Evolutionary conservation across 92 coral and sea anemone genomes (phyloP).

Genomic region (Bergia sp.): DNA sequence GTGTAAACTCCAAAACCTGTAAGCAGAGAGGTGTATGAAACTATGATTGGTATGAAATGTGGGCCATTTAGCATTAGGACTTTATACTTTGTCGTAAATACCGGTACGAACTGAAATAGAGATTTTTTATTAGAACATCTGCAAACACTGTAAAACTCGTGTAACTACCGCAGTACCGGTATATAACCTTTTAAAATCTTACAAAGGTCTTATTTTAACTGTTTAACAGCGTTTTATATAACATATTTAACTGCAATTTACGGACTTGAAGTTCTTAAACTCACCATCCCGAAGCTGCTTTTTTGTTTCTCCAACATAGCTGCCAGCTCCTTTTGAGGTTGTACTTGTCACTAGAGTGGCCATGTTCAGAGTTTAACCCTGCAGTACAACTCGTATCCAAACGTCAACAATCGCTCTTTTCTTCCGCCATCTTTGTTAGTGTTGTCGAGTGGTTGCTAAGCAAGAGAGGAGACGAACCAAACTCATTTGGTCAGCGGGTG

Average conservation of each 20-base stretch:
- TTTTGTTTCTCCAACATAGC: conserved; percentile 94
- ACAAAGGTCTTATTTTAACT: no score
- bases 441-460: conserved; percentile 87
- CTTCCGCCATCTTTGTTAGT: conserved; percentile 78
- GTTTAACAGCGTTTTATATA: no score
- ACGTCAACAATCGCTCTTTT: neutral
- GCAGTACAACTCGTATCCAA: neutral
- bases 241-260: no score
- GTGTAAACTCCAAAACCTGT: conserved; percentile 97
- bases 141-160: no score
- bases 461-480: conserved; percentile 15
- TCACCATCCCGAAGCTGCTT: conserved; percentile 95
- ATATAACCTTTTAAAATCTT: no score
- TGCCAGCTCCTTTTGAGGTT: conserved; percentile 96
- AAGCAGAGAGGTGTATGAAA: neutral
- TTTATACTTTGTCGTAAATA: no score
- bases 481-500: conserved; percentile 61
- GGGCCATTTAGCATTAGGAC: no score
- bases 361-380: conserved; percentile 55
- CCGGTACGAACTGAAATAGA: no score
- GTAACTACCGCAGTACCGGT: no score
- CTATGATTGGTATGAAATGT: no score
- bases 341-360: conserved; percentile 83
- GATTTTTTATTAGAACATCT: no score
- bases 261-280: neutral